Percentiles rank a stretch among this genome's conserved stretches.
These are phyloP conservation scores for Strix aluco DNA, from an alignment of 2,113 vertebrate genomes.

Conservation along the genomic window DNA sequence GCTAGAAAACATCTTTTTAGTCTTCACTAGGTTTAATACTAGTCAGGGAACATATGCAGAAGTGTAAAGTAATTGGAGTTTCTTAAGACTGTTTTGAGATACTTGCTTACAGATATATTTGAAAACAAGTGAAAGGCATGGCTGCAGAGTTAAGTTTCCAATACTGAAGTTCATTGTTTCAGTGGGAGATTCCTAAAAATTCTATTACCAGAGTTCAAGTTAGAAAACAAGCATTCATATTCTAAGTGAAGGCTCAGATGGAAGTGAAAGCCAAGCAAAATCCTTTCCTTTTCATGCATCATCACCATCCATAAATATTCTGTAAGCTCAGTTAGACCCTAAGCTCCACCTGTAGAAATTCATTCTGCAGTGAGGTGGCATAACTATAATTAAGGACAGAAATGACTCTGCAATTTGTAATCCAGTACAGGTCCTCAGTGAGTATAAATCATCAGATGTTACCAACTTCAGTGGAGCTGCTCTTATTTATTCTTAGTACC, in stretches of 20 bases:
- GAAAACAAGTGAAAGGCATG: background rate
- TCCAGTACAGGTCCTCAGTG: background rate
- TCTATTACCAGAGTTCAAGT: background rate
- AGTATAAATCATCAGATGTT: background rate
- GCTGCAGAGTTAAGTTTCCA: background rate
- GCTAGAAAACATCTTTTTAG: conserved; percentile 31
- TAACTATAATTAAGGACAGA: background rate
- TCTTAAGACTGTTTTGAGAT: conserved; percentile 27
- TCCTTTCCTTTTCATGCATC: background rate
- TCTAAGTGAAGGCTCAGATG: background rate
- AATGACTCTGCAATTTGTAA: background rate
- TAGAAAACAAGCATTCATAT: background rate
- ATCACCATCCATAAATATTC: background rate
- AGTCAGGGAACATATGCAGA: background rate
- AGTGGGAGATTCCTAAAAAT: background rate
- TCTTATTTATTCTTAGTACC: conserved; percentile 5
- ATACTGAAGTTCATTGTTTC: background rate
- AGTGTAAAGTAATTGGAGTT: conserved; percentile 4
- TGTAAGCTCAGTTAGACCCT: background rate
- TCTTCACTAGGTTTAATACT: conserved; percentile 39
- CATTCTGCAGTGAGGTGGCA: background rate
- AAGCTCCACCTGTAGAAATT: background rate
- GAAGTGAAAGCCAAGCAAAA: background rate
- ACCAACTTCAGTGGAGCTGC: background rate
- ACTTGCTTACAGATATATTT: background rate